Evolutionary conservation across 2,113 vertebrate genomes (phyloP).

Genomic region (Actenoides hombroni): DNA sequence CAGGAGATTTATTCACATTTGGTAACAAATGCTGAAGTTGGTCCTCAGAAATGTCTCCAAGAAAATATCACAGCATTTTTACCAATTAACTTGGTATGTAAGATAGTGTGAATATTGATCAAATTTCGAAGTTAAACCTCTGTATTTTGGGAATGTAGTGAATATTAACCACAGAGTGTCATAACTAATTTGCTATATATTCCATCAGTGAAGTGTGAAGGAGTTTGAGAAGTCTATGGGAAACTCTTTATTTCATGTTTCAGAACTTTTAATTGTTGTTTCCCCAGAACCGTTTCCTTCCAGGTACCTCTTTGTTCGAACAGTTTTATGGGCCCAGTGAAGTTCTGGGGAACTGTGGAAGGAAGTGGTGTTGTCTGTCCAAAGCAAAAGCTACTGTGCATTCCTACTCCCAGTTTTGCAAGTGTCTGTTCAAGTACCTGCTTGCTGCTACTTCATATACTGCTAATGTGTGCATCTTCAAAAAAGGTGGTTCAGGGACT

Average conservation of each 20-base stretch:
- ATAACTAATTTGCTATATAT: constrained; percentile 25
- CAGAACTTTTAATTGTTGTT: background rate
- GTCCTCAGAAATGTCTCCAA: constrained; percentile 32
- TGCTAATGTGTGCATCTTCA: background rate
- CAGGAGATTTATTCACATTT: background rate
- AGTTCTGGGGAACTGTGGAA: background rate
- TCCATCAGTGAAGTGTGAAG: constrained; percentile 35
- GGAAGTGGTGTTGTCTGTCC: background rate
- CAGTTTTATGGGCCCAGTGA: background rate
- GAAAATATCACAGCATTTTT: constrained; percentile 32
- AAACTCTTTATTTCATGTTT: background rate
- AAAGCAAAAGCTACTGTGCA: background rate
- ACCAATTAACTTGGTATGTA: constrained; percentile 23
- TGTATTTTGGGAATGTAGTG: constrained; percentile 34
- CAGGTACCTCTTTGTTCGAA: background rate
- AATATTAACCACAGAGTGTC: constrained; percentile 43
- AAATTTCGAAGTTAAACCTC: constrained; percentile 50
- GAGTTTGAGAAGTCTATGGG: background rate
- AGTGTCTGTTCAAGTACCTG: background rate
- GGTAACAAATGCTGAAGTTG: background rate
- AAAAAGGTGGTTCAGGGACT: background rate
- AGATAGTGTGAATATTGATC: constrained; percentile 55
- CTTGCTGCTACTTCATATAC: background rate
- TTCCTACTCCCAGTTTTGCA: background rate
- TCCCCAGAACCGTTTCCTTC: background rate